Base-by-base conservation (phyloP, 2,797 vertebrate genomes). In the Pangasius krempfi region DNA sequence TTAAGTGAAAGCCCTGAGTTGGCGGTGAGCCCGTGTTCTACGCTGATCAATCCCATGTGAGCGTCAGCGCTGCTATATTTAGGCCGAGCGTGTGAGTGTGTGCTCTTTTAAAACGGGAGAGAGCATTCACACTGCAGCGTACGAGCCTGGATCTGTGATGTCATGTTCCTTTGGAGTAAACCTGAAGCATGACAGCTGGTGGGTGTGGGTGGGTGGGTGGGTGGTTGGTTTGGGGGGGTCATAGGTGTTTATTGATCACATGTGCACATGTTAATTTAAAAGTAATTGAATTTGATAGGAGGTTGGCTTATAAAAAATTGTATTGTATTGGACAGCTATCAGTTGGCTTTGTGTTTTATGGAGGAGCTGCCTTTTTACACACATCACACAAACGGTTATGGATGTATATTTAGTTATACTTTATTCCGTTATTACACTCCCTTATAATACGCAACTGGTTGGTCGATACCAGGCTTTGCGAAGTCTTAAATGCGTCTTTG, bases 31-130 rank as follows among this genome's bases (percentile, higher is more conserved):
- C 90, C 58, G 87, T 83, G 73, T 90, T 91, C 79, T 87, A 66
- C 84, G 22, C 50, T 86, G 91, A 90, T 91, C 89, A 89, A 90
- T 92, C 89, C 89, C 89, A 92, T 87, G 82, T 72, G 80, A 87
- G 82, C 62, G n/a, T 56, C 73, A 62, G 44, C n/a, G 44, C 58
- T 52, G 50, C 89, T 93, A 92, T 89, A 91, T 90, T 89, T 91
- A 91, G 88, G 18, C 40, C 0, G 18, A 37, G 44, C 18, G 16
- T 50, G 79, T 22, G 22, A 16, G 18, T 16, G 79, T 22, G 52
- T 56, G n/a, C 54, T 8, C 52, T 33, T 56, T 25, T 47, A 76
- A 50, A 47, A 47, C 7, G 13, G 47, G 75, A 52, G 75, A 0
- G 75, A 78, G 76, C 1, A 1, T 56, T 56, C 52, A 22, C 78